Evolutionary conservation across 2,113 vertebrate genomes (phyloP), one percentile per base, ranked within the genome.

Genomic region (Saguinus imperator): DNA sequence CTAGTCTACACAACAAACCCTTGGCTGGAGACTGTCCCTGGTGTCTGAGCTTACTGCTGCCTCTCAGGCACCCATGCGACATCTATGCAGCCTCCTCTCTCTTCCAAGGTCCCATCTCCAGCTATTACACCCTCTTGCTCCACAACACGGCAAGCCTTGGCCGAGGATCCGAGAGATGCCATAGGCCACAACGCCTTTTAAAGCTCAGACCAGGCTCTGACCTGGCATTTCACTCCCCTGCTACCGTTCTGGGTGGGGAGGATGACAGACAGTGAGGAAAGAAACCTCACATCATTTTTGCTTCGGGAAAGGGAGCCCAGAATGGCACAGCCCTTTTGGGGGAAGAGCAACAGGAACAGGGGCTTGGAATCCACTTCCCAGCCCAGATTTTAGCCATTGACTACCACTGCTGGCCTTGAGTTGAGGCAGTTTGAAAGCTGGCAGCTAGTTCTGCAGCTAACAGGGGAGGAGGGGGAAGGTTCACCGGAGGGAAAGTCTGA

Each of bases 381-480:
- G 79, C 27, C 73, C 11, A 20, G 45, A 68, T 5, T 43, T 40
- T 12, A 83, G 57, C 27, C 50, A 10, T 8, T 21, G 4, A 35
- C 40, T 64, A 57, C 52, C 29, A 18, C 2, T 1, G 13, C 21
- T 0, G 58, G 43, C 27, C 3, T 1, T 8, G 16, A 27, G 20
- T 21, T 12, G 0, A 40, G 66, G 70, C 21, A 5, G 40, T 20
- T 3, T 16, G 68, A 40, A 10, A 35, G 72, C 55, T 11, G 55
- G 66, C 58, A 45, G 70, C 61, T 32, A n/a, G 17, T 13, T 13
- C 29, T 73, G 3, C 20, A 3, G 58, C 35, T 32, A 21, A 9
- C 1, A 7, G 1, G 2, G 52, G 32, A 40, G 10, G 35, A 27
- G 20, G 11, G 68, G 29, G 66, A 32, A 0, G 8, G 6, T 12